Percentiles rank a stretch among this genome's conserved stretches.
phyloP scores from a whole-genome alignment of 30 jellyfish, hydroid and myxozoan genomes.

The Aurelia sp. region DNA sequence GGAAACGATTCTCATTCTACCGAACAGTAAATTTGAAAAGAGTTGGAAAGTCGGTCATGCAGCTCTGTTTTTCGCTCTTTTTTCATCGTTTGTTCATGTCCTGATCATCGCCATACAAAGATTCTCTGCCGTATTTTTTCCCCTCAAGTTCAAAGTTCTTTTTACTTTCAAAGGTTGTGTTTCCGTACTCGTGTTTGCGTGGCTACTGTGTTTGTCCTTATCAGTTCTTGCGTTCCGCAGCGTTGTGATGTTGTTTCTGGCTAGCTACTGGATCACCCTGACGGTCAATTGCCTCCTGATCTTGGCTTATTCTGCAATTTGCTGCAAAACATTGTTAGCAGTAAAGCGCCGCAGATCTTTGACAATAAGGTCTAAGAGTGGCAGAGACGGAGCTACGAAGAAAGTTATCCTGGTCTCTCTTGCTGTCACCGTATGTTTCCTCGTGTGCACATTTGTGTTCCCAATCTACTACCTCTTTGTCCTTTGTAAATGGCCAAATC shows the following conservation, averaged over 20 bases:
- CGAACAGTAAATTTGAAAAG: constrained; percentile 3
- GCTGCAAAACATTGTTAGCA: constrained; percentile 5
- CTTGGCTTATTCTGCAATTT: constrained; percentile 7
- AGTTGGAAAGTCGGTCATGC: constrained; percentile 43
- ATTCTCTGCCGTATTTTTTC: constrained; percentile 17
- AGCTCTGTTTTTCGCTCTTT: constrained; percentile 21
- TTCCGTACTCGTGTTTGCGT: not conserved
- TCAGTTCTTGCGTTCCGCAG: constrained; percentile 3
- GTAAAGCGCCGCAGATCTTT: not conserved
- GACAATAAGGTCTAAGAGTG: not conserved
- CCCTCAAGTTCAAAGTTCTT: constrained; percentile 21
- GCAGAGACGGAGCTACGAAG: not conserved
- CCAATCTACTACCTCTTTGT: constrained; percentile 16
- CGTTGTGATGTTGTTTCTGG: not conserved
- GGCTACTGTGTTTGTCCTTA: constrained; percentile 10
- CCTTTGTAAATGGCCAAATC: not conserved
- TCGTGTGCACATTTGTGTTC: constrained; percentile 29
- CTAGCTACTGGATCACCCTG: constrained; percentile 1
- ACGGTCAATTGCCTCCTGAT: not conserved
- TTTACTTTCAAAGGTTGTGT: constrained; percentile 18
- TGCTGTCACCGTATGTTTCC: constrained; percentile 14
- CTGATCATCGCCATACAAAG: constrained; percentile 32
- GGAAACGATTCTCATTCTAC: not conserved
- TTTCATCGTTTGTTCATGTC: constrained; percentile 23
- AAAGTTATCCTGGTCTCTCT: constrained; percentile 25